Evolutionary conservation across 1,140 invertebrate genomes (phyloP).

Genomic region (Xylocopa sonorina): DNA sequence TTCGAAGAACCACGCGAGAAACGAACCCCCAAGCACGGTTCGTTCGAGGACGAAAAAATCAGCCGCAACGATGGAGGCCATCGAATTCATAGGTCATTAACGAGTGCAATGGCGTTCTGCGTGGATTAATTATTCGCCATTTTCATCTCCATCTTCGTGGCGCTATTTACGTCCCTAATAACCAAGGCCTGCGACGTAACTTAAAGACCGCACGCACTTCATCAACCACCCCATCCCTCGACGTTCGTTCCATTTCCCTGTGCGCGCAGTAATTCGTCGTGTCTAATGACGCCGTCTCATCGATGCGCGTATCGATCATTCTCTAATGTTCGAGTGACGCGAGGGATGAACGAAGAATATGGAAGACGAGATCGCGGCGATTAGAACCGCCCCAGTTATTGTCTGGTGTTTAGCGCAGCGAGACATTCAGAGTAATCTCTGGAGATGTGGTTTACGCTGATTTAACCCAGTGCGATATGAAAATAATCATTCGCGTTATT

Average conservation of each 20-base stretch:
- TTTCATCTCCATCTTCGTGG: neutral
- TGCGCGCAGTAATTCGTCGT: neutral
- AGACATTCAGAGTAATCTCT: conserved; percentile 7
- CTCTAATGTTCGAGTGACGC: neutral
- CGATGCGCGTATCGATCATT: neutral
- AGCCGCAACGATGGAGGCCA: too few relatives aligned
- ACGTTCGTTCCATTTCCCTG: conserved; percentile 1
- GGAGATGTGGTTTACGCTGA: too few relatives aligned
- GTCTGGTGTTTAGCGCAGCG: neutral
- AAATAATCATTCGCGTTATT: too few relatives aligned
- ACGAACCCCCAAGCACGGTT: too few relatives aligned
- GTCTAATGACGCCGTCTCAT: conserved; percentile 3
- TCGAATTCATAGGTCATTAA: conserved; percentile 5
- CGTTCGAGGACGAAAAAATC: too few relatives aligned
- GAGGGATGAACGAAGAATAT: neutral
- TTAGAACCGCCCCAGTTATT: conserved; percentile 8
- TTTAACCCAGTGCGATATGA: too few relatives aligned
- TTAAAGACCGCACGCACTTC: conserved; percentile 13
- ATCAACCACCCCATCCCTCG: conserved; percentile 20
- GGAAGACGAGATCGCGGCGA: neutral
- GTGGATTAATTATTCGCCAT: conserved; percentile 3
- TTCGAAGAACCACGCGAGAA: too few relatives aligned
- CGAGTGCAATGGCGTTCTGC: neutral
- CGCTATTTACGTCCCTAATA: conserved; percentile 2
- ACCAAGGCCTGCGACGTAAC: neutral